Conservation (phyloP, 2,888 invertebrate genomes). For the Phoronis australis region DNA sequence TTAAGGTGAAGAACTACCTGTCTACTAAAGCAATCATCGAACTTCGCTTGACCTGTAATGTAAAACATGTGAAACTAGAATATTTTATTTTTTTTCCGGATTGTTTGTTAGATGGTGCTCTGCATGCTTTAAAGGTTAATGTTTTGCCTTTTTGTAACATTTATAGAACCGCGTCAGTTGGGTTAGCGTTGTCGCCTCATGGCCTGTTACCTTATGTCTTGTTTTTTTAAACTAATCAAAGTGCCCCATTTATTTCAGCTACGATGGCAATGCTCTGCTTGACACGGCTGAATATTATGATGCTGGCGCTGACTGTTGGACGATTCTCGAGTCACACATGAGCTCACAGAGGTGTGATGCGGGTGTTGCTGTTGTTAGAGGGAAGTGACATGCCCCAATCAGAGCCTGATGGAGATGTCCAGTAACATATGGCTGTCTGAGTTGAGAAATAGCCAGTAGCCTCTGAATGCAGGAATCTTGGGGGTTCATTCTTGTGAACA, state of each 20-base stretch:
- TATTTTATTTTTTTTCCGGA: too few relatives aligned
- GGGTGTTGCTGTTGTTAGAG: constrained; percentile 42
- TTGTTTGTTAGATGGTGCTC: neutral
- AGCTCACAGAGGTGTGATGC: constrained; percentile 47
- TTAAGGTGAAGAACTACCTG: too few relatives aligned
- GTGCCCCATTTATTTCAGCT: constrained; percentile 21
- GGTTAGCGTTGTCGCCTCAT: neutral
- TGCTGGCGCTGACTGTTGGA: constrained; percentile 40
- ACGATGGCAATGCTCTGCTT: constrained; percentile 45
- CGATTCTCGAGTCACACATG: constrained; percentile 37
- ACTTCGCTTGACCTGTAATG: too few relatives aligned
- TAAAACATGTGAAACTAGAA: too few relatives aligned
- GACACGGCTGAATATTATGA: constrained; percentile 46
- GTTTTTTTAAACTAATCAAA: neutral
- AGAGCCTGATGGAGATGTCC: too few relatives aligned
- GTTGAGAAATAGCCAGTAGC: too few relatives aligned
- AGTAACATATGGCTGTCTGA: too few relatives aligned
- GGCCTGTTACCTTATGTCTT: neutral
- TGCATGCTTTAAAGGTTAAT: neutral
- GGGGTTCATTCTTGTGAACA: too few relatives aligned
- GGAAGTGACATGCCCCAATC: constrained; percentile 20
- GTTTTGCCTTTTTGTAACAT: too few relatives aligned
- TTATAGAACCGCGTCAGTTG: too few relatives aligned
- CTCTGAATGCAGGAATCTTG: too few relatives aligned
- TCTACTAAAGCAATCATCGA: too few relatives aligned